Evolutionary conservation across 2,113 vertebrate species (phyloP).

Genomic region (Lepidothrix coronata): DNA sequence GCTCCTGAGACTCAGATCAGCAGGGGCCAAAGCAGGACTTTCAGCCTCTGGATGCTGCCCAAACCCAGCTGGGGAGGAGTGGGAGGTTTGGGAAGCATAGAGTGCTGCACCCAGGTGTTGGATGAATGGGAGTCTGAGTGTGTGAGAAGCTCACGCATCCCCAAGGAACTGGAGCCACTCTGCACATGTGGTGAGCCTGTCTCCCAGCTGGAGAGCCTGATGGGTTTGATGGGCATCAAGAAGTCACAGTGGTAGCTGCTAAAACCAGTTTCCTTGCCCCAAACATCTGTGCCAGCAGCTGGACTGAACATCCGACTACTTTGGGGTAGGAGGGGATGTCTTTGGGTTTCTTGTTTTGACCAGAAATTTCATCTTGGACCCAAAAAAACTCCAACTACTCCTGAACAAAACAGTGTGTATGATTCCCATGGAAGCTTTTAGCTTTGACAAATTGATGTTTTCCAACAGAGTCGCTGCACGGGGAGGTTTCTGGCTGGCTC

Average conservation of each 20-base stretch:
- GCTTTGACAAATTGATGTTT: neutral
- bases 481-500: neutral
- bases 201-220: neutral
- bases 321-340: neutral
- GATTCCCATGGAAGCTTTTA: neutral
- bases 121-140: fast-evolving
- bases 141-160: fast-evolving
- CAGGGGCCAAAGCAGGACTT: neutral
- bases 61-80: neutral
- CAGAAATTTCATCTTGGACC: neutral
- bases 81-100: neutral
- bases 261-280: neutral
- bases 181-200: fast-evolving
- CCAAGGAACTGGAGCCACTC: neutral
- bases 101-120: neutral
- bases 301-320: fast-evolving
- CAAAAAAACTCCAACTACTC: neutral
- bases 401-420: neutral
- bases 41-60: neutral
- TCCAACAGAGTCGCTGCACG: neutral
- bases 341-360: neutral
- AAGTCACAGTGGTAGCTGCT: neutral
- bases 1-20: neutral
- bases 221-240: neutral
- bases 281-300: neutral